These are phyloP conservation scores for Bombus superbus DNA, from an alignment of 1,140 invertebrate genomes.

Conservation along the genomic window DNA sequence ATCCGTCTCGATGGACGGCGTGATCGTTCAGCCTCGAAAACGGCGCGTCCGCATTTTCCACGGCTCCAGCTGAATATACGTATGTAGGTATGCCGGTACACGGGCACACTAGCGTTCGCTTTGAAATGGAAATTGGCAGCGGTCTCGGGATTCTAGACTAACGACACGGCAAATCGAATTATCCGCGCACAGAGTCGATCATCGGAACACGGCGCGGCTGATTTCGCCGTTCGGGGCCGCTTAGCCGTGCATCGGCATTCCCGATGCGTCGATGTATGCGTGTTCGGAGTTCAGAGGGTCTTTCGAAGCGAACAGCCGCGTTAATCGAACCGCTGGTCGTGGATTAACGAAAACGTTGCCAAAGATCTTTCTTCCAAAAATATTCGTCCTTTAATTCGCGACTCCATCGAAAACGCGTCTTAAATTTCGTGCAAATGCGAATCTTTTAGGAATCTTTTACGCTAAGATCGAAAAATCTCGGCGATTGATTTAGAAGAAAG, in stretches of 20 bases:
- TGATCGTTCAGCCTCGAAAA: slow-evolving; percentile 9
- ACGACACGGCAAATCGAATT: slow-evolving; percentile 69
- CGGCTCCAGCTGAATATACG: not conserved
- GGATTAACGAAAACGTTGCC: not conserved
- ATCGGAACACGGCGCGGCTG: slow-evolving; percentile 25
- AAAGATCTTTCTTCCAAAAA: too few relatives aligned
- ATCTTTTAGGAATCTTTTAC: too few relatives aligned
- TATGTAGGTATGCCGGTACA: not conserved
- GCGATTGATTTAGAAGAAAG: too few relatives aligned
- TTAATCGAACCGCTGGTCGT: not conserved
- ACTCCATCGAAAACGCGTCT: too few relatives aligned
- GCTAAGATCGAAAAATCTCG: too few relatives aligned
- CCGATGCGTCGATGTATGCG: not conserved
- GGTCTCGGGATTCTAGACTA: slow-evolving; percentile 65
- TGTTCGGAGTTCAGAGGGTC: not conserved
- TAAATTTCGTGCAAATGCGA: too few relatives aligned
- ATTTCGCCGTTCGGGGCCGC: slow-evolving; percentile 21
- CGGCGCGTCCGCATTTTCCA: not conserved
- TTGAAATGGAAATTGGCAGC: slow-evolving; percentile 68
- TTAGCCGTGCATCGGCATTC: not conserved
- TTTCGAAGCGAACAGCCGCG: not conserved
- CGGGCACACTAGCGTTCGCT: slow-evolving; percentile 43
- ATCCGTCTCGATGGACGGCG: not conserved
- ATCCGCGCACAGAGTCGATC: slow-evolving; percentile 54
- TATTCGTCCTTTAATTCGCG: too few relatives aligned